A percentile compares a stretch with the other conserved stretches of the same genome.
These are phyloP conservation scores for Gasteruption jaculator DNA, from an alignment of 2,888 invertebrate genomes.

Conservation along the genomic window DNA sequence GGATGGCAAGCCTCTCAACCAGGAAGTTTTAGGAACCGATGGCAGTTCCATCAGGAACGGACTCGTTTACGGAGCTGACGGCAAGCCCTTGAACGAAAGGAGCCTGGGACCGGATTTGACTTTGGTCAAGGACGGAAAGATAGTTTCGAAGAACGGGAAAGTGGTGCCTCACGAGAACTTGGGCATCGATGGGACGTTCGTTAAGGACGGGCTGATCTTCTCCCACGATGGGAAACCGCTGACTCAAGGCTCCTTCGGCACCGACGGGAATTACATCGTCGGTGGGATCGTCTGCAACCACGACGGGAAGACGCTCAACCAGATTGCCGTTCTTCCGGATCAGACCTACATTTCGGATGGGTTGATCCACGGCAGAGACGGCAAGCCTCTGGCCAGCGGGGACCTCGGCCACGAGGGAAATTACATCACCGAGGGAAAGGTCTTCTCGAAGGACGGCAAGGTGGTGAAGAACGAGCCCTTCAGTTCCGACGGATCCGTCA, in stretches of 20 bases:
- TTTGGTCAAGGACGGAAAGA: conserved; percentile 41
- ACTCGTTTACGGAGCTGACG: conserved; percentile 32
- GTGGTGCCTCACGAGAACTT: conserved; percentile 35
- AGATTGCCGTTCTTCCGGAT: conserved; percentile 40
- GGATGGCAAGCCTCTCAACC: conserved; percentile 39
- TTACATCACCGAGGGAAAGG: conserved; percentile 41
- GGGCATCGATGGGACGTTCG: conserved; percentile 37
- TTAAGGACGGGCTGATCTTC: conserved; percentile 45
- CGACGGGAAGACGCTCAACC: conserved; percentile 41
- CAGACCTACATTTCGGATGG: conserved; percentile 41
- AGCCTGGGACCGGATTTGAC: conserved; percentile 37
- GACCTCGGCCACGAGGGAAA: conserved; percentile 41
- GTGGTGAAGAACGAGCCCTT: conserved; percentile 43
- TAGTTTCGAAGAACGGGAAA: conserved; percentile 42
- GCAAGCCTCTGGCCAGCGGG: conserved; percentile 38
- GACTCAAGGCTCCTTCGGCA: conserved; percentile 41
- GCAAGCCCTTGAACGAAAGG: conserved; percentile 31
- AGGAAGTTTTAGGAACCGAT: conserved; percentile 30
- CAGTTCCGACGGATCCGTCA: conserved; percentile 40
- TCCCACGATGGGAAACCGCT: conserved; percentile 38
- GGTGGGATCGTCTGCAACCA: conserved; percentile 42
- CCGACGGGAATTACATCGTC: conserved; percentile 42
- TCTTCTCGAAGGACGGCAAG: conserved; percentile 42
- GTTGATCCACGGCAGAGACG: conserved; percentile 39
- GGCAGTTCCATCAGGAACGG: conserved; percentile 39